A percentile compares a stretch with the other conserved stretches of the same genome.
These are phyloP conservation scores for Cyprinus carpio DNA, from an alignment of 2,113 vertebrate species.

Conservation along the genomic window DNA sequence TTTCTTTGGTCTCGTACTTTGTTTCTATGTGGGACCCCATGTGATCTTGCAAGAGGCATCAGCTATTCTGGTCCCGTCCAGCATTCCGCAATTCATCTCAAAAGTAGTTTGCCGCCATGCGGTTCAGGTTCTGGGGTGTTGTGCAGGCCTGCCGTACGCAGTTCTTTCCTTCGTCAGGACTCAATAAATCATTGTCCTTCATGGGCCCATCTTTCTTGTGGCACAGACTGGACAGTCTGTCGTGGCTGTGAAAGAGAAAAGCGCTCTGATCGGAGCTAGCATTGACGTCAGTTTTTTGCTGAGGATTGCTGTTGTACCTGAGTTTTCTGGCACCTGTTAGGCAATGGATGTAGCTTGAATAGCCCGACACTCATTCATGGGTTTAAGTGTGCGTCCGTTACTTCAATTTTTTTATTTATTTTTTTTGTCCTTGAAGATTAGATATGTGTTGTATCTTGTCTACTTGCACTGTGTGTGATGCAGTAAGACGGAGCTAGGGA, in stretches of 20 bases:
- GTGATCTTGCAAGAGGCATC: too few relatives aligned
- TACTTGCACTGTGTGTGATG: conserved; percentile 16
- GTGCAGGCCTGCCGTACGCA: too few relatives aligned
- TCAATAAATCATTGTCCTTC: background rate
- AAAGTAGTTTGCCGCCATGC: too few relatives aligned
- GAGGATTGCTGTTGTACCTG: background rate
- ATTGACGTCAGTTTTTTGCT: too few relatives aligned
- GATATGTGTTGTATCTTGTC: conserved; percentile 50
- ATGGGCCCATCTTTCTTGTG: background rate
- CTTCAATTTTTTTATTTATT: background rate
- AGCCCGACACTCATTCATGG: background rate
- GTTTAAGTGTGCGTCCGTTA: background rate
- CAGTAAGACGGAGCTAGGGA: conserved; percentile 2
- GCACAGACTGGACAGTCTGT: background rate
- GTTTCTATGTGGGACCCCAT: too few relatives aligned
- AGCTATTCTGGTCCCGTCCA: too few relatives aligned
- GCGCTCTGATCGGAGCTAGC: background rate
- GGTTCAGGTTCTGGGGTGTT: too few relatives aligned
- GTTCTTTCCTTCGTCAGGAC: background rate
- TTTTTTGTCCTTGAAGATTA: conserved; percentile 46
- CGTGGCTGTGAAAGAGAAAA: background rate
- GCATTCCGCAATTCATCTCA: too few relatives aligned
- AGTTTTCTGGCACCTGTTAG: background rate
- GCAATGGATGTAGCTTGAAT: background rate
- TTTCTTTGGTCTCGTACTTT: too few relatives aligned